phyloP scores from a whole-genome alignment of 2,113 vertebrate genomes.

The Thamnophis sirtalis region DNA sequence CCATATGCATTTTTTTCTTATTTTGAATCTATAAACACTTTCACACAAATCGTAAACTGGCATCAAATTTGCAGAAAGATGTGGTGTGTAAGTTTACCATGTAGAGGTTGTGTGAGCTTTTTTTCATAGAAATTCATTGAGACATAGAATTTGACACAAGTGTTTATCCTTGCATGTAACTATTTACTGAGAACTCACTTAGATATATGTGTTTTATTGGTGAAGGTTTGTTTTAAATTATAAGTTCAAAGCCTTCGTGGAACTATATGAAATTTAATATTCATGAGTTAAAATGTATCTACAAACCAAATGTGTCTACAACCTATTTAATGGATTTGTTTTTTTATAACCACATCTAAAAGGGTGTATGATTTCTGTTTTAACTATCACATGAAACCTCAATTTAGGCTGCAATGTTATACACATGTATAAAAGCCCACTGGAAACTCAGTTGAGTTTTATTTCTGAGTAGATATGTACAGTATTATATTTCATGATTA shows the following conservation, averaged over 20 bases:
- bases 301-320: conserved; percentile 7
- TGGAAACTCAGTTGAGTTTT: not conserved
- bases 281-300: conserved; percentile 21
- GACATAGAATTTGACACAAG: not conserved
- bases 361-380: conserved; percentile 10
- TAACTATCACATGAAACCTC: conserved; percentile 30
- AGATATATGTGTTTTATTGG: conserved; percentile 15
- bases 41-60: not conserved
- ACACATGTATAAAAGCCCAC: not conserved
- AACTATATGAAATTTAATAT: conserved; percentile 40
- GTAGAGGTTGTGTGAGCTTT: not conserved
- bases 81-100: not conserved
- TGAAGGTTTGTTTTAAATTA: conserved; percentile 25
- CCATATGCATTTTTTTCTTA: not conserved
- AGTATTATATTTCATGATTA: conserved; percentile 4
- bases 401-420: not conserved
- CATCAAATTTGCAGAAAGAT: not conserved
- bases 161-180: not conserved
- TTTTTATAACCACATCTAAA: conserved; percentile 18
- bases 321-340: conserved; percentile 6
- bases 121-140: not conserved
- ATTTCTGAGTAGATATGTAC: not conserved
- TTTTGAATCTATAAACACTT: not conserved
- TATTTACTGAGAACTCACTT: not conserved
- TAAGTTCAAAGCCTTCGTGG: not conserved